Evolutionary conservation across 1,140 invertebrate species (phyloP).

Genomic region (Arctopsyche grandis): DNA sequence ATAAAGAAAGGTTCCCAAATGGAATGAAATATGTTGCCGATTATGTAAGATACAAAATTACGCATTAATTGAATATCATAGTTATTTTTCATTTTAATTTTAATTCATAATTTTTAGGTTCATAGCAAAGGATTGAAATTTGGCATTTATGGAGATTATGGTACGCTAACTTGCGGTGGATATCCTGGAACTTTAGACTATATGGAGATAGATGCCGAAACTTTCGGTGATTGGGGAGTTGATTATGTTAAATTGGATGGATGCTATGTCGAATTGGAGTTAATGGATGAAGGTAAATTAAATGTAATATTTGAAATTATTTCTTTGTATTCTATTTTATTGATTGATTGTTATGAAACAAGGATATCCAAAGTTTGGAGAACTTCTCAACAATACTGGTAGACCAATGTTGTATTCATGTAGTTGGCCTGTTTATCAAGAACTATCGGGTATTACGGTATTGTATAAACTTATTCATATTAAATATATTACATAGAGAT

Average conservation of each 20-base stretch:
- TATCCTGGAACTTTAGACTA: constrained; percentile 85
- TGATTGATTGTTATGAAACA: neutral
- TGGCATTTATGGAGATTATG: constrained; percentile 90
- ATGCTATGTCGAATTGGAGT: constrained; percentile 76
- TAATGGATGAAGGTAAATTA: constrained; percentile 65
- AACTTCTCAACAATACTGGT: constrained; percentile 79
- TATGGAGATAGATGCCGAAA: constrained; percentile 79
- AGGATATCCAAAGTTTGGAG: constrained; percentile 81
- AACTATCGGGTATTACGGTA: constrained; percentile 52
- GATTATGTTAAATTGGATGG: constrained; percentile 93
- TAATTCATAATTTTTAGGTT: constrained; percentile 1
- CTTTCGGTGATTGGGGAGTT: constrained; percentile 88
- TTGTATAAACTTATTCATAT: neutral
- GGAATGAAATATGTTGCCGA: constrained; percentile 83
- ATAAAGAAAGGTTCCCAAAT: constrained; percentile 81
- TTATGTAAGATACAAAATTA: constrained; percentile 73
- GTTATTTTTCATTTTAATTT: neutral
- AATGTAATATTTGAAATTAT: neutral
- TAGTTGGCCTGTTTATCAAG: constrained; percentile 87
- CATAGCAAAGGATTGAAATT: constrained; percentile 85
- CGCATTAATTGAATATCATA: neutral
- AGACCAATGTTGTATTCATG: constrained; percentile 89
- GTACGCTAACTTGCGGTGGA: constrained; percentile 82
- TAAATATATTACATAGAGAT: neutral
- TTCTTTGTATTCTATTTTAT: neutral